phyloP scores from a whole-genome alignment of 2,113 vertebrate genomes.

The Rhinopithecus roxellana region DNA sequence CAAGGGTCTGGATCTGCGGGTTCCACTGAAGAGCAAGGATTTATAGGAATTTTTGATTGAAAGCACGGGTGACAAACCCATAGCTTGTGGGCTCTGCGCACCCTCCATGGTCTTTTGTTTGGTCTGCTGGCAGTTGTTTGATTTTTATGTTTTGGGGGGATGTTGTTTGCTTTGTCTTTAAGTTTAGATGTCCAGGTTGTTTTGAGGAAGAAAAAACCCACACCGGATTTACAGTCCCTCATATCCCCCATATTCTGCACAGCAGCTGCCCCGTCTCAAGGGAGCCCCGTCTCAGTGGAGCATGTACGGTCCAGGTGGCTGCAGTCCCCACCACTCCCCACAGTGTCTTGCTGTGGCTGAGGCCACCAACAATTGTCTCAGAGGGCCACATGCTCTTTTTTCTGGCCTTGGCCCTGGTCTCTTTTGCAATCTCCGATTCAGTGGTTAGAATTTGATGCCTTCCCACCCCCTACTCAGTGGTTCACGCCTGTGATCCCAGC shows the following conservation, averaged over 20 bases:
- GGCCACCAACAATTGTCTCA: not conserved
- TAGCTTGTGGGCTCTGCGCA: accelerated
- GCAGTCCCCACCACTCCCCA: not conserved
- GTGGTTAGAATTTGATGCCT: too few species aligned
- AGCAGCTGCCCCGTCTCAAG: not conserved
- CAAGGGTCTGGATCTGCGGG: constrained; percentile 56
- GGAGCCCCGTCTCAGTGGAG: not conserved
- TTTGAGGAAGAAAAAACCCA: not conserved
- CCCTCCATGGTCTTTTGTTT: not conserved
- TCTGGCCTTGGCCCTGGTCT: not conserved
- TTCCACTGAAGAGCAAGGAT: not conserved
- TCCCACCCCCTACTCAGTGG: accelerated
- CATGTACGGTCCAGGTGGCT: accelerated
- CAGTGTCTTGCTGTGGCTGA: not conserved
- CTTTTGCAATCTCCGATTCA: not conserved
- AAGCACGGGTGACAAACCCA: not conserved
- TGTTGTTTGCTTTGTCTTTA: not conserved
- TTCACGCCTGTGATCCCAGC: too few species aligned
- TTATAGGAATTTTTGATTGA: not conserved
- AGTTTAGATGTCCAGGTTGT: not conserved
- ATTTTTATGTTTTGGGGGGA: not conserved
- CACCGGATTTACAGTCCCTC: not conserved
- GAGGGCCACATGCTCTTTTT: not conserved
- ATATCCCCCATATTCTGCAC: not conserved
- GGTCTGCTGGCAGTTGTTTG: not conserved